Conservation (phyloP, 2,888 invertebrate genomes). For the Meiosimyza platycephala region DNA sequence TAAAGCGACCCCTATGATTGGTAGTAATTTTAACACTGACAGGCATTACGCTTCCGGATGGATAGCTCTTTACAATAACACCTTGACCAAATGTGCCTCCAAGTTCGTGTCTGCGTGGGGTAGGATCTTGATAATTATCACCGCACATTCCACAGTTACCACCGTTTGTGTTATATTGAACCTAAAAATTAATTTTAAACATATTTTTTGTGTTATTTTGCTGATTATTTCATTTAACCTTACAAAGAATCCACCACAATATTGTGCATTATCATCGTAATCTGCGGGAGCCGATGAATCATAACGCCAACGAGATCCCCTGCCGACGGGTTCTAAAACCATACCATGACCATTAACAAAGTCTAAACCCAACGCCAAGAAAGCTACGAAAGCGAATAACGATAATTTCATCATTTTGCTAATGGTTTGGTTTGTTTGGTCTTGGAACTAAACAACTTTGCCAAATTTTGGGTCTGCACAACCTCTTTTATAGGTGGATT, state of each 20-base stretch:
- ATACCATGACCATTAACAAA: slow-evolving; percentile 68
- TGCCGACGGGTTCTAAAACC: slow-evolving; percentile 69
- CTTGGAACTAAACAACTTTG: no score
- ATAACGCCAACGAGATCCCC: slow-evolving; percentile 70
- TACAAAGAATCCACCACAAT: slow-evolving; percentile 69
- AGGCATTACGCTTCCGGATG: slow-evolving; percentile 48
- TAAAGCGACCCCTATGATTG: slow-evolving; percentile 69
- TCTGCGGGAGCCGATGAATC: slow-evolving; percentile 67
- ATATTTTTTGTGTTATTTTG: no score
- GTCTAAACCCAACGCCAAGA: no score
- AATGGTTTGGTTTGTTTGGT: no score
- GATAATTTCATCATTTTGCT: no score
- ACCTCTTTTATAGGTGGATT: no score
- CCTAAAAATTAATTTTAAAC: slow-evolving; percentile 42
- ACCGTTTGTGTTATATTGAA: slow-evolving; percentile 65
- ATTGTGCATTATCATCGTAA: slow-evolving; percentile 70
- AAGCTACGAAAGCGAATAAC: no score
- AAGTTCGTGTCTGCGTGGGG: slow-evolving; percentile 70
- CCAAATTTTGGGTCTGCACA: no score
- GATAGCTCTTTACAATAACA: slow-evolving; percentile 66
- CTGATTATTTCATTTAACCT: slow-evolving; percentile 36
- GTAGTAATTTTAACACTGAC: slow-evolving; percentile 67
- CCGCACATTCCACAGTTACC: slow-evolving; percentile 72
- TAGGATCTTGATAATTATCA: slow-evolving; percentile 66
- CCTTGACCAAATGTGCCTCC: slow-evolving; percentile 69